A percentile compares a stretch with the other conserved stretches of the same genome.
Conservation (phyloP, 1,140 invertebrate genomes). For the Phortica variegata region DNA sequence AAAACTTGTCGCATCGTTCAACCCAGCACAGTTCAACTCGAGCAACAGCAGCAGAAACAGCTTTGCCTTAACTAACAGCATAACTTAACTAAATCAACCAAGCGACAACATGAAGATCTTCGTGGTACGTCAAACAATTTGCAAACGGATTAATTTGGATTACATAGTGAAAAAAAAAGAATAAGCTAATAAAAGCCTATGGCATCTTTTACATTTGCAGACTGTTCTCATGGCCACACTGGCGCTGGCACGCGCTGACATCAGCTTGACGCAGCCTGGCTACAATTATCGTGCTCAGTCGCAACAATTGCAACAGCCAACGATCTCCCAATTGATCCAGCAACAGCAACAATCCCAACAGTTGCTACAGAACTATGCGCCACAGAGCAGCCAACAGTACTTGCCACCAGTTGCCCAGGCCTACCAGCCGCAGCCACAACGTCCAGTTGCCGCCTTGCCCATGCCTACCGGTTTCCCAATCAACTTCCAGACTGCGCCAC, state of each 20-base stretch:
- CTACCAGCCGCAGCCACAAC: conserved; percentile 15
- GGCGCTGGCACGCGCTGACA: conserved; percentile 35
- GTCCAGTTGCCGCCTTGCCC: conserved; percentile 29
- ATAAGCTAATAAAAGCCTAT: no score
- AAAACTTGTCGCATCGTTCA: conserved; percentile 20
- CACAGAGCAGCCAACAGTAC: conserved; percentile 12
- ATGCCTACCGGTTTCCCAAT: conserved; percentile 40
- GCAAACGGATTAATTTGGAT: no score
- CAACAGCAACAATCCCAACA: background rate
- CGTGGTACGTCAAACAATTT: conserved; percentile 41
- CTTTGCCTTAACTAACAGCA: conserved; percentile 19
- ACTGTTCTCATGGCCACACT: conserved; percentile 35
- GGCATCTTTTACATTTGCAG: conserved; percentile 15
- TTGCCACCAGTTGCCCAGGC: conserved; percentile 8
- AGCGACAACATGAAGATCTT: conserved; percentile 55
- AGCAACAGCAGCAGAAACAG: conserved; percentile 22
- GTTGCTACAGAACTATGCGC: background rate
- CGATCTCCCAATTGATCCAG: background rate
- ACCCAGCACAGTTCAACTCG: conserved; percentile 32
- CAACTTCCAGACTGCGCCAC: conserved; percentile 40
- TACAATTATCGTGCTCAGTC: conserved; percentile 40
- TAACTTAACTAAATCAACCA: conserved; percentile 36
- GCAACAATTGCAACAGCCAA: conserved; percentile 12
- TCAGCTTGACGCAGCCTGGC: conserved; percentile 38
- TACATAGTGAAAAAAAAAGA: conserved; percentile 22